A percentile compares a stretch with the other conserved stretches of the same genome.
phyloP scores from a whole-genome alignment of 2,113 vertebrate species.

The Corythaeola cristata region DNA sequence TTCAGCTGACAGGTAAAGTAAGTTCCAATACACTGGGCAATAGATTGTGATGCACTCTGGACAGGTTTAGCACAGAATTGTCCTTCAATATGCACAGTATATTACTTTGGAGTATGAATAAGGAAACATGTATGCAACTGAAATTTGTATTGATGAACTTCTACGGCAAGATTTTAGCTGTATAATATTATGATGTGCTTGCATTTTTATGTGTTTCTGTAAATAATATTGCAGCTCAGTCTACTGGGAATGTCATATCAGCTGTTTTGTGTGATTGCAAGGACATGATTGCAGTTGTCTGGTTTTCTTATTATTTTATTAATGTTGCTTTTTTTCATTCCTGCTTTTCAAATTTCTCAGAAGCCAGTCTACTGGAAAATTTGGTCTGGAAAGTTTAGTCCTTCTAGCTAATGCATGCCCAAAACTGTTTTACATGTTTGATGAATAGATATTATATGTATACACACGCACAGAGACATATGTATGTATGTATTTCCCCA shows the following conservation, averaged over 20 bases:
- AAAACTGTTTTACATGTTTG: not conserved
- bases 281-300: not conserved
- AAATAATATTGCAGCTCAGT: not conserved
- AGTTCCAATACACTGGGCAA: conserved; percentile 39
- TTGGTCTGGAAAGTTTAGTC: not conserved
- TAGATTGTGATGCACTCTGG: not conserved
- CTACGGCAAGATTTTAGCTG: not conserved
- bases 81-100: not conserved
- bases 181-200: not conserved
- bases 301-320: not conserved
- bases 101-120: not conserved
- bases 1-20: conserved; percentile 29
- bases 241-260: not conserved
- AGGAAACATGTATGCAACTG: not conserved
- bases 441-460: not conserved
- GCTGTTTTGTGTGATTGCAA: not conserved
- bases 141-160: conserved; percentile 20
- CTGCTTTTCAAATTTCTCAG: not conserved
- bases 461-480: fast-evolving
- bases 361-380: not conserved
- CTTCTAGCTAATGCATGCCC: not conserved
- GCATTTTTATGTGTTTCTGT: conserved; percentile 8
- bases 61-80: not conserved
- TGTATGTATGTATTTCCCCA: not conserved
- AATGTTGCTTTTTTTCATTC: not conserved